phyloP scores from a whole-genome alignment of 2,113 vertebrate species.

The Rhinoderma darwinii region DNA sequence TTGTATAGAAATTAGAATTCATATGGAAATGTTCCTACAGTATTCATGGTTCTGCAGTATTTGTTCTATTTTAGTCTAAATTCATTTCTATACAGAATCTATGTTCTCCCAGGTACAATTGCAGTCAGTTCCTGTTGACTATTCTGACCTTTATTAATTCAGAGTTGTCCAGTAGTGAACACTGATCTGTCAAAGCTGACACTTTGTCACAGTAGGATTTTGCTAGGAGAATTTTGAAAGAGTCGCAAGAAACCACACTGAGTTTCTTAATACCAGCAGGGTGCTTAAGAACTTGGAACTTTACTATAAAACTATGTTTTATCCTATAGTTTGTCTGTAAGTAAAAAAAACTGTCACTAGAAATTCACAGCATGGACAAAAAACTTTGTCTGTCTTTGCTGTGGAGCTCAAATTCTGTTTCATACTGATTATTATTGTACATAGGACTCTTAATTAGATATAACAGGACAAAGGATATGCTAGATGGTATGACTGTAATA shows the following conservation, averaged over 20 bases:
- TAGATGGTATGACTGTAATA: not conserved
- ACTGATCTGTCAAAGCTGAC: conserved; percentile 74
- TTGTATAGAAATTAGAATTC: not conserved
- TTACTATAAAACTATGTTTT: conserved; percentile 61
- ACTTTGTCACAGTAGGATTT: conserved; percentile 73
- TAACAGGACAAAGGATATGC: not conserved
- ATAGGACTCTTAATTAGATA: conserved; percentile 9
- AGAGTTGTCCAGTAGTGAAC: conserved; percentile 69
- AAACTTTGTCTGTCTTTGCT: conserved; percentile 26
- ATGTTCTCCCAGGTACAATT: conserved; percentile 46
- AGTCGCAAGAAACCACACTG: conserved; percentile 64
- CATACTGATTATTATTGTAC: conserved; percentile 15
- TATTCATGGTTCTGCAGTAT: not conserved
- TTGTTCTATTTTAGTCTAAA: conserved; percentile 19
- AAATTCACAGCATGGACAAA: conserved; percentile 61
- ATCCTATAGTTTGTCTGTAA: conserved; percentile 46
- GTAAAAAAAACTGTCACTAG: conserved; percentile 60
- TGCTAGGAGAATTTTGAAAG: conserved; percentile 70
- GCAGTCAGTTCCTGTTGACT: conserved; percentile 69
- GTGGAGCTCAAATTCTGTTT: conserved; percentile 8
- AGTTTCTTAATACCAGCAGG: conserved; percentile 61
- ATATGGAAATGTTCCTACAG: not conserved
- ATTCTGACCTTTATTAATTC: conserved; percentile 83
- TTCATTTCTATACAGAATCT: conserved; percentile 14
- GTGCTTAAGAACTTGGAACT: conserved; percentile 51